Percentiles rank a stretch among this genome's conserved stretches.
Evolutionary conservation across 2,797 vertebrate genomes (phyloP).

Genomic region (Remorina albescens): DNA sequence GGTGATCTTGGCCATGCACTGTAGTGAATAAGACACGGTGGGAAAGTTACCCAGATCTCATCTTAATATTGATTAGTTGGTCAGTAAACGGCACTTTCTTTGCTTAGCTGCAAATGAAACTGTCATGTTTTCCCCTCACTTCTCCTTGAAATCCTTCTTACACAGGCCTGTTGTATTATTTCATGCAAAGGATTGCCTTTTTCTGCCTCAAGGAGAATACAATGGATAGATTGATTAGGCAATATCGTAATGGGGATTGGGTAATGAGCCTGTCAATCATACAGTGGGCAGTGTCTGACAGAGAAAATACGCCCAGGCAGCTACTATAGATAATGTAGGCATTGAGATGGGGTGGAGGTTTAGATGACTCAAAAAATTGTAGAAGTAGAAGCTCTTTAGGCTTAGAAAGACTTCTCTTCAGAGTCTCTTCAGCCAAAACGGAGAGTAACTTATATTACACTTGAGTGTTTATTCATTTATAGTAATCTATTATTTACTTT

Average conservation of each 20-base stretch:
- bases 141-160: slow-evolving; percentile 52
- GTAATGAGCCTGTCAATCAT: slow-evolving; percentile 83
- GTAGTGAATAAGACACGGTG: slow-evolving; percentile 31
- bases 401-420: too few relatives aligned
- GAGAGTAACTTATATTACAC: not conserved
- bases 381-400: slow-evolving; percentile 5
- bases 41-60: slow-evolving; percentile 40
- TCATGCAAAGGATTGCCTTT: slow-evolving; percentile 75
- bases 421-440: not conserved
- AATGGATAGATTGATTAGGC: slow-evolving; percentile 83
- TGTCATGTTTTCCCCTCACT: slow-evolving; percentile 48
- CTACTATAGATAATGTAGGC: slow-evolving; percentile 6
- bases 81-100: slow-evolving; percentile 51
- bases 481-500: not conserved
- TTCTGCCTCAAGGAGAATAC: slow-evolving; percentile 71
- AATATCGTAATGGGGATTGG: slow-evolving; percentile 82
- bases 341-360: not conserved
- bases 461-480: not conserved
- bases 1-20: not conserved
- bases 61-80: slow-evolving; percentile 70
- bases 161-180: slow-evolving; percentile 61
- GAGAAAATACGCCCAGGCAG: slow-evolving; percentile 54
- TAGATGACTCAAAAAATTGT: slow-evolving; percentile 17
- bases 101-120: slow-evolving; percentile 68
- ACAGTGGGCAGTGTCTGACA: slow-evolving; percentile 53